Evolutionary conservation across 2,113 vertebrate genomes (phyloP).

Genomic region (Dolichallabes microphthalmus): DNA sequence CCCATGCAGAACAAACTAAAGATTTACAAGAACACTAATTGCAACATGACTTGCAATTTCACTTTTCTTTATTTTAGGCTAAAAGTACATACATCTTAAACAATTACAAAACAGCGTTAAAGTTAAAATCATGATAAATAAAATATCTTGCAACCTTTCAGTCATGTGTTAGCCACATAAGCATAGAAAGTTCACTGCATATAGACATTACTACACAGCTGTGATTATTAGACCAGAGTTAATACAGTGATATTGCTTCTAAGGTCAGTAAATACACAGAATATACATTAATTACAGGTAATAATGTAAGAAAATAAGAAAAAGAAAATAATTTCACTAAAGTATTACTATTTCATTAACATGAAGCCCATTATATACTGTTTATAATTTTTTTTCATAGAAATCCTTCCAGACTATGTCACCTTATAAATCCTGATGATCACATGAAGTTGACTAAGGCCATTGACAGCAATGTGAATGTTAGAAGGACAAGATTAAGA

Average conservation of each 20-base stretch:
- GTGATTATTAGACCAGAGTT: not conserved
- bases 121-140: no score
- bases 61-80: not conserved
- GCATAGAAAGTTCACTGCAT: not conserved
- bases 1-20: conserved; percentile 71
- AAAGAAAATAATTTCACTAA: no score
- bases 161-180: not conserved
- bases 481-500: not conserved
- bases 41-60: conserved; percentile 56
- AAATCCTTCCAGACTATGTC: not conserved
- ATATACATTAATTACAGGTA: not conserved
- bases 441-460: not conserved
- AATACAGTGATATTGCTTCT: not conserved
- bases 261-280: not conserved
- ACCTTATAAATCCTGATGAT: not conserved
- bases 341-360: not conserved
- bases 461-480: not conserved
- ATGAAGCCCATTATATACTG: no score
- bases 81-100: not conserved
- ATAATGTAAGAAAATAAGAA: no score
- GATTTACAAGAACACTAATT: conserved; percentile 67
- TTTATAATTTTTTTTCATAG: no score
- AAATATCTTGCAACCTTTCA: not conserved
- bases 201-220: not conserved
- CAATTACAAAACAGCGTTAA: not conserved